These are phyloP conservation scores for Phymastichus coffea DNA, from an alignment of 1,140 invertebrate species.

Conservation along the genomic window DNA sequence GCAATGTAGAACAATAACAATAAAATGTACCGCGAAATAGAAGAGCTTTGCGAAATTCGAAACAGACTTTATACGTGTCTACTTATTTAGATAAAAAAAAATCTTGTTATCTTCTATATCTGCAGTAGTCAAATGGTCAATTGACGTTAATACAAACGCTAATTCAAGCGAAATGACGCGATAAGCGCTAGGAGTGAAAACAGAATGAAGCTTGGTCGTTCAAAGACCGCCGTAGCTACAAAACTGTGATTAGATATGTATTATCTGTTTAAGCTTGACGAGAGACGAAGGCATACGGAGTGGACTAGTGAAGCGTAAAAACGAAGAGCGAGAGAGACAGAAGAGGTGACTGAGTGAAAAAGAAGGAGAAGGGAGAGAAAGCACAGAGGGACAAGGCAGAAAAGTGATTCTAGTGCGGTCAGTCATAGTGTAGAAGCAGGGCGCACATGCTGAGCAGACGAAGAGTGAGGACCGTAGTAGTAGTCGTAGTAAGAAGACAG, in stretches of 20 bases:
- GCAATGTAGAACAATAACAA: no score
- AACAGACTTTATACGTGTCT: no score
- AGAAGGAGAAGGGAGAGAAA: neutral
- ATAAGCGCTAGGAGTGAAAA: no score
- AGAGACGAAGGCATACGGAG: no score
- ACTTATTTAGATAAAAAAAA: no score
- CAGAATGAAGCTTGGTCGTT: neutral
- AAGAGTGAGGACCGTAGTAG: slow-evolving; percentile 14
- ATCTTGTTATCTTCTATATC: no score
- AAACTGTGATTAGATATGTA: slow-evolving; percentile 33
- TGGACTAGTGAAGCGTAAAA: neutral
- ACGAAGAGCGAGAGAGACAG: neutral
- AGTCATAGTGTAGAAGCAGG: no score
- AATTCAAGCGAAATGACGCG: no score
- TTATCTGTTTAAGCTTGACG: slow-evolving; percentile 34
- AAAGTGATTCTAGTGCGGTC: neutral
- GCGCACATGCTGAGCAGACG: slow-evolving; percentile 22
- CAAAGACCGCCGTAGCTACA: neutral
- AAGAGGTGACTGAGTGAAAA: neutral
- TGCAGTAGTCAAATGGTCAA: no score
- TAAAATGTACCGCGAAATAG: no score
- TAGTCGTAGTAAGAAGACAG: neutral
- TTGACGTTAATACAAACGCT: no score
- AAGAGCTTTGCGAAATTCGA: no score
- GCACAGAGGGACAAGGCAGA: neutral